Evolutionary conservation across 2,888 invertebrate genomes (phyloP).

Genomic region (Loripinus fragilis): DNA sequence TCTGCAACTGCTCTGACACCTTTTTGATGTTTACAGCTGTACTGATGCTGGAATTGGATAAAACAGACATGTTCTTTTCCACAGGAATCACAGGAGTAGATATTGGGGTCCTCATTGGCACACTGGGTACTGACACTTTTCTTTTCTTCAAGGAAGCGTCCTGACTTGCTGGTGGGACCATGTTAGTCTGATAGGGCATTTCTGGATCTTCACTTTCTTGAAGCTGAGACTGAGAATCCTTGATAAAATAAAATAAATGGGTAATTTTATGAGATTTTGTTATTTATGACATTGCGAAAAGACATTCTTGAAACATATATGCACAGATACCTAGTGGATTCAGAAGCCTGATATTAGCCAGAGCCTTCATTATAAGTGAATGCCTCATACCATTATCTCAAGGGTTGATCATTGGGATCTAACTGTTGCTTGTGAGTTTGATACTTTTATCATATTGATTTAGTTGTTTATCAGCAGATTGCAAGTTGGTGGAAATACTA

Average conservation of each 20-base stretch:
- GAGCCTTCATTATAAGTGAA: too few species aligned
- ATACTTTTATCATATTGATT: too few species aligned
- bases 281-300: too few species aligned
- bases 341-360: too few species aligned
- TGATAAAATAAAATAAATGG: background rate
- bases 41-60: background rate
- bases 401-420: too few species aligned
- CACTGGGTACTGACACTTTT: conserved; percentile 69
- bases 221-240: conserved; percentile 26
- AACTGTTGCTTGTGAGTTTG: too few species aligned
- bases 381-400: too few species aligned
- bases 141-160: conserved; percentile 24
- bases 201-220: conserved; percentile 5
- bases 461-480: too few species aligned
- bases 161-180: conserved; percentile 16
- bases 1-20: background rate
- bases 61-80: background rate
- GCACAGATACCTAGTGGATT: too few species aligned
- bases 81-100: conserved; percentile 14
- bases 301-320: too few species aligned
- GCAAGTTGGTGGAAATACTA: too few species aligned
- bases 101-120: conserved; percentile 58
- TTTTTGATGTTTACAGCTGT: background rate
- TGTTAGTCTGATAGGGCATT: conserved; percentile 10
- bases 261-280: too few species aligned